phyloP scores from a whole-genome alignment of 2,797 vertebrate genomes.

The Chrysocyon brachyurus region DNA sequence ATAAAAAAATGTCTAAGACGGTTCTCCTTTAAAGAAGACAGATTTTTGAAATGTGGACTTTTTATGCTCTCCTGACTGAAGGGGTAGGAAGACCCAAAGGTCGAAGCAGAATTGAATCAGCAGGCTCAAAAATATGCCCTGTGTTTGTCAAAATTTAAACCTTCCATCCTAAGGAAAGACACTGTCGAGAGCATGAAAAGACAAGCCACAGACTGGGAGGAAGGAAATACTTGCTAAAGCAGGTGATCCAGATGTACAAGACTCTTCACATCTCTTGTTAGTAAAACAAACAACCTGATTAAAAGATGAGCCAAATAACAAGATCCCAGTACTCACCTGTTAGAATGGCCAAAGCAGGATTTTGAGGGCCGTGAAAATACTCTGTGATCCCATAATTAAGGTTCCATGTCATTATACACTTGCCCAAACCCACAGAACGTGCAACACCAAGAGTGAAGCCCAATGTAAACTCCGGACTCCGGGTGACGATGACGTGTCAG shows the following conservation, averaged over 20 bases:
- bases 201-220: not conserved
- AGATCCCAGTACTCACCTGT: not conserved
- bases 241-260: not conserved
- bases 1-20: not conserved
- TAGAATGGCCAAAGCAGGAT: not conserved
- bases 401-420: not conserved
- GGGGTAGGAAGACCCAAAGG: not conserved
- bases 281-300: not conserved
- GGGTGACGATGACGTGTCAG: rapidly evolving
- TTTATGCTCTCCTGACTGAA: not conserved
- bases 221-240: not conserved
- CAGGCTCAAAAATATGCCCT: not conserved
- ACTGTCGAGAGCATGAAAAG: not conserved
- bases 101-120: not conserved
- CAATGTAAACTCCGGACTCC: rapidly evolving
- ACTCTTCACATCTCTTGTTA: not conserved
- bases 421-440: not conserved
- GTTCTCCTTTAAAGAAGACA: not conserved
- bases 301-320: not conserved
- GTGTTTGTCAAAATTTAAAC: not conserved
- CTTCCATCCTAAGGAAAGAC: not conserved
- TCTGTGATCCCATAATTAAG: not conserved
- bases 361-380: not conserved
- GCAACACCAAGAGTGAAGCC: not conserved
- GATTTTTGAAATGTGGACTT: not conserved